Base-by-base conservation (phyloP, 2,888 invertebrate genomes). In the Drosophila rellima region DNA sequence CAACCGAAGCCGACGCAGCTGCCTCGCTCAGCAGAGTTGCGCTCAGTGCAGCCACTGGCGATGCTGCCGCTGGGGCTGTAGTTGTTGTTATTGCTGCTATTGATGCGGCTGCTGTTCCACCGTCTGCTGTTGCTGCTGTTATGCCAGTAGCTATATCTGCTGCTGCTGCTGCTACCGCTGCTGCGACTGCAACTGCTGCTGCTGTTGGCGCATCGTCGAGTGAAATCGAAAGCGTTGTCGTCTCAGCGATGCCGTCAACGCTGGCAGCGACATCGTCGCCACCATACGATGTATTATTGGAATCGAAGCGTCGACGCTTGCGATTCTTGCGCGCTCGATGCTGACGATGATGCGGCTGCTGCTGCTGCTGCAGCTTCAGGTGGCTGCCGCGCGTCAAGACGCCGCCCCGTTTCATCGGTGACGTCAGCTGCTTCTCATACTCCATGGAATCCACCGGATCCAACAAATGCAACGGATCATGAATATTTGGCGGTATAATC, bases 401-500 rank as follows among this genome's bases (percentile, higher is more conserved):
- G 62, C 82, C 69, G 59, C 88, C 89, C 0, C 92, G 95, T 80
- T 95, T 95, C 88, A 94, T 94, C 59, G 94, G 96, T 2, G 95
- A 96, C 90, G 95, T 95, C 78, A 97, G 92, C 79, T 96, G 95
- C 82, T 96, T 96, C 88, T 96, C 96, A 91, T 96, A 96, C 88
- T 97, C 96, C 40, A 95, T 96, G 83, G 96, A 95, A 89, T 96
- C 96, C 44, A 96, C 94, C 35, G 96, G 96, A 88, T 96, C 95
- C 90, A 96, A 94, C 63, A 99, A 93, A 93, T 98, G 98, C 54
- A 99, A 93, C 1, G 98, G 98, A 93, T 99, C 98, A 87, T 96
- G 94, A 52, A 98, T 97, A 91, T 98, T 98, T 33, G 96, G 96
- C 52, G 98, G 98, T 90, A 98, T 98, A 66, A 97, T 96, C 3